Conservation (phyloP, 2,797 vertebrate genomes). For the Anabacerthia variegaticeps region DNA sequence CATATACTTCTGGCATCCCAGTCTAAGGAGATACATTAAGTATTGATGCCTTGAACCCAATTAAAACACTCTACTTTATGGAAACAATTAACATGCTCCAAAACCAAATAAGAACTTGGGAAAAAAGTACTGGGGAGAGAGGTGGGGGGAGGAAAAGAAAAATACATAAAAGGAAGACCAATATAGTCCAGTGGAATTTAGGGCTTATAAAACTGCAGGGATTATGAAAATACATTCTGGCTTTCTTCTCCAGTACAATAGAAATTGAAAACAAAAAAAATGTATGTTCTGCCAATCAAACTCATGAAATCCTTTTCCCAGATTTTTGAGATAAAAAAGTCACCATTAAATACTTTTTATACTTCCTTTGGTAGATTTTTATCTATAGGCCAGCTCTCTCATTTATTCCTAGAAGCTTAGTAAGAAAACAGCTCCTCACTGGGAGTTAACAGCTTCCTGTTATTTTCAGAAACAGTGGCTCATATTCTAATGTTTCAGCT, state of each 20-base stretch:
- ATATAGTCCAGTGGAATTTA: conserved; percentile 37
- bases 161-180: conserved; percentile 51
- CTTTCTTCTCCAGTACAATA: conserved; percentile 61
- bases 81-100: conserved; percentile 48
- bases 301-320: conserved; percentile 2
- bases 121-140: background rate
- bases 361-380: conserved; percentile 20
- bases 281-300: conserved; percentile 69
- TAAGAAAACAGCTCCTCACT: conserved; percentile 28
- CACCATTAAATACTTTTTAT: background rate
- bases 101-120: conserved; percentile 21
- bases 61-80: conserved; percentile 31
- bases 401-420: conserved; percentile 16
- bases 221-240: conserved; percentile 50
- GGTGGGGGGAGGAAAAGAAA: background rate
- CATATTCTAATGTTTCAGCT: conserved; percentile 11
- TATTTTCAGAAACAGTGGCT: background rate
- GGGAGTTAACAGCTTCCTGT: conserved; percentile 35
- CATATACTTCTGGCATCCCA: background rate
- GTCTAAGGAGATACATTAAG: background rate
- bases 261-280: conserved; percentile 69
- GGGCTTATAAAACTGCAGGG: conserved; percentile 73
- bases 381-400: background rate
- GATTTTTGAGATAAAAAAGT: conserved; percentile 1
- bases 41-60: background rate